Conservation (phyloP, 2,113 vertebrate species). For the Bagarius yarrelli region DNA sequence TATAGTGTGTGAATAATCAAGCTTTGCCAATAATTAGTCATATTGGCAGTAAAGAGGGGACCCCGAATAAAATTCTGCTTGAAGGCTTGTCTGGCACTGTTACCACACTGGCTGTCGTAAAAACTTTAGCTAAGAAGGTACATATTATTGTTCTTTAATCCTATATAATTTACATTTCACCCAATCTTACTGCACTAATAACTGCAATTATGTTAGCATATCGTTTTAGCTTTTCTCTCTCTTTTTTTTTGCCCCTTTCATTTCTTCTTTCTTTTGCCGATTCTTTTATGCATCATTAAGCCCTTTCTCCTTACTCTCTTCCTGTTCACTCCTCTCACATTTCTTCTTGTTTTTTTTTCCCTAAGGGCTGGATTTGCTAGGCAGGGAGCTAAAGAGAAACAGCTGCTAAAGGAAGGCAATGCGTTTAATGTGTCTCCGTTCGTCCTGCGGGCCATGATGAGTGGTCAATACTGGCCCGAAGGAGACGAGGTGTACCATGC, state of each 20-base stretch:
- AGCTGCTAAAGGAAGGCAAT: conserved; percentile 90
- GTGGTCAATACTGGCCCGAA: conserved; percentile 97
- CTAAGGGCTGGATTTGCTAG: conserved; percentile 93
- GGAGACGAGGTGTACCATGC: conserved; percentile 96
- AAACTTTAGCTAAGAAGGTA: neutral
- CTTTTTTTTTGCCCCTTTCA: neutral
- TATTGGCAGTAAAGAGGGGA: too few species aligned
- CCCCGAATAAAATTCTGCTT: too few species aligned
- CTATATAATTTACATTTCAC: neutral
- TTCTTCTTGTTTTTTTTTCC: neutral
- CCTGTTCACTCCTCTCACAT: neutral
- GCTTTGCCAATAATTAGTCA: too few species aligned
- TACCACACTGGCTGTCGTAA: neutral
- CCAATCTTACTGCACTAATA: neutral
- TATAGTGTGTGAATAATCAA: too few species aligned
- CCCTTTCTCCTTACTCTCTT: neutral
- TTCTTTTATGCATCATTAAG: neutral
- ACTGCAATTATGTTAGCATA: neutral
- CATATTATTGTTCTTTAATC: neutral
- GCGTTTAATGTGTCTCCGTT: conserved; percentile 96
- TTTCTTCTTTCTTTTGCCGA: neutral
- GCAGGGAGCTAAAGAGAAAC: conserved; percentile 95
- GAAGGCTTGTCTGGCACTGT: too few species aligned
- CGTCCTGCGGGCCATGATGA: conserved; percentile 95
- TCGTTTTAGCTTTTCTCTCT: neutral